A percentile compares a stretch with the other conserved stretches of the same genome.
Evolutionary conservation across 2,888 invertebrate genomes (phyloP).

Genomic region (Mimumesa dahlbomi): DNA sequence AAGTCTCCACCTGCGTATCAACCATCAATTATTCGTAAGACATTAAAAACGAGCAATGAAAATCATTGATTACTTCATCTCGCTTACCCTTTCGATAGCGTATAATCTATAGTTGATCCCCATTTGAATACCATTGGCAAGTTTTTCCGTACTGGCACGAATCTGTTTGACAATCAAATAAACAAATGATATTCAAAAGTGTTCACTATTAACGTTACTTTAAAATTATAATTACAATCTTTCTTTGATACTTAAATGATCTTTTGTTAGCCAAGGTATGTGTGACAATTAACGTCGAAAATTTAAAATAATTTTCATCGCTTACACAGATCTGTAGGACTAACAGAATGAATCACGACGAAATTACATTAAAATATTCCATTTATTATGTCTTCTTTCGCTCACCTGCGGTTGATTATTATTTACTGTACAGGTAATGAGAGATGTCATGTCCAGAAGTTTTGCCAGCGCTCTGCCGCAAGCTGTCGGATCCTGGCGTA

Average conservation of each 20-base stretch:
- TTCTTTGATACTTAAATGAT: no score
- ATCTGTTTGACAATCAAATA: no score
- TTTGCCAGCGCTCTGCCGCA: constrained; percentile 86
- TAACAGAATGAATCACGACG: no score
- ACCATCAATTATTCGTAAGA: constrained; percentile 12
- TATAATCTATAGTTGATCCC: constrained; percentile 91
- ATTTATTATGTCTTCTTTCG: no score
- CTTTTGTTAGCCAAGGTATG: no score
- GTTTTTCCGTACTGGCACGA: constrained; percentile 84
- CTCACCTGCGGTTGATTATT: constrained; percentile 76
- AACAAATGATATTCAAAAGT: no score
- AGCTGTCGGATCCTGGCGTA: constrained; percentile 86
- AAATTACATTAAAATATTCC: no score
- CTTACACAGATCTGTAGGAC: no score
- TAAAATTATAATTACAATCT: no score
- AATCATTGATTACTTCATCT: neutral
- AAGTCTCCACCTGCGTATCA: constrained; percentile 84
- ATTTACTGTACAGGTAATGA: constrained; percentile 90
- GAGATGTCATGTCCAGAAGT: constrained; percentile 90
- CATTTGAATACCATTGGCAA: constrained; percentile 87
- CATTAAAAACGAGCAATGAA: neutral
- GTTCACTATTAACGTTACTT: no score
- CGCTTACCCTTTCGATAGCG: constrained; percentile 86
- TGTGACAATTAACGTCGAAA: no score
- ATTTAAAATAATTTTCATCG: no score